These are phyloP conservation scores for Brachionus rubens DNA, from an alignment of 1,140 invertebrate species.

Conservation along the genomic window DNA sequence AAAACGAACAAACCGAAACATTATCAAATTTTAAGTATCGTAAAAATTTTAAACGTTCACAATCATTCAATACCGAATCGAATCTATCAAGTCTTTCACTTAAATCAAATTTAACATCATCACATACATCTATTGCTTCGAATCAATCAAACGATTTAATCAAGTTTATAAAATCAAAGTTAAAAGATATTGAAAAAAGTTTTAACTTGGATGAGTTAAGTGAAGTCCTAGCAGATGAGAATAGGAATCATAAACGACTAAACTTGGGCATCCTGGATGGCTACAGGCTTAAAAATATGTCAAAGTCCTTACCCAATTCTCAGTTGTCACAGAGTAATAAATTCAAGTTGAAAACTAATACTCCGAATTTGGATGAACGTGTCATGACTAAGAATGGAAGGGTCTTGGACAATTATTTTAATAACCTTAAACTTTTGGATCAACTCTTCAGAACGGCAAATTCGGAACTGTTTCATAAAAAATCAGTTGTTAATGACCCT, in stretches of 20 bases:
- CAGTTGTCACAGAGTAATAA: background rate
- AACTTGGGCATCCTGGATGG: background rate
- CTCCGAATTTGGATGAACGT: background rate
- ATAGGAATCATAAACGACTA: too few relatives aligned
- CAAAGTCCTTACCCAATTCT: conserved; percentile 32
- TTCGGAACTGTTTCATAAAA: background rate
- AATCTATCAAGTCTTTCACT: background rate
- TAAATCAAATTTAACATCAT: background rate
- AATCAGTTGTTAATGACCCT: background rate
- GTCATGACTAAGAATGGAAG: background rate
- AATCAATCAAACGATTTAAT: background rate
- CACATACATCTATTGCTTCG: background rate
- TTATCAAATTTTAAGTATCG: background rate
- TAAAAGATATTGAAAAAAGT: background rate
- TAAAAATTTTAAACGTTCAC: background rate
- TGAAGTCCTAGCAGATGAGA: background rate
- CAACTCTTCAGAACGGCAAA: conserved; percentile 12
- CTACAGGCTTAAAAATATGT: background rate
- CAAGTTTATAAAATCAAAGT: background rate
- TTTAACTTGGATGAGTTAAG: background rate
- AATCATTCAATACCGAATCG: conserved; percentile 5
- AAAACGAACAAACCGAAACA: background rate
- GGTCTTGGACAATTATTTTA: background rate
- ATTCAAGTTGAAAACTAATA: background rate
- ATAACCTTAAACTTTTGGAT: conserved; percentile 3